Conservation (phyloP, 1,140 invertebrate species). For the Triops cancriformis region DNA sequence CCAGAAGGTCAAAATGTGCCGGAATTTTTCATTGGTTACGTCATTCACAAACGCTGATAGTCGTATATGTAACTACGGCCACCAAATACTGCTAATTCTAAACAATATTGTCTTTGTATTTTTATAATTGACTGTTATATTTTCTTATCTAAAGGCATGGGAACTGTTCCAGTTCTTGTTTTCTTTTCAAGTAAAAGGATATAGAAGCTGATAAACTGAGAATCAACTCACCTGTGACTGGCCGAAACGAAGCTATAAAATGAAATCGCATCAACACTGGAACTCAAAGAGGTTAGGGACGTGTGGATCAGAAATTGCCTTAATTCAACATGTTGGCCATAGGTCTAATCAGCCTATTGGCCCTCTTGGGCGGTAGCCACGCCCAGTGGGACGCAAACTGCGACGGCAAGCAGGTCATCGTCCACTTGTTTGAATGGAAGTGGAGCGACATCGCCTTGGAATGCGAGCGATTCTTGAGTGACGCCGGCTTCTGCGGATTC, state of each 20-base stretch:
- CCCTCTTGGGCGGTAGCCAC: neutral
- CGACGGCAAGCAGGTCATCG: conserved; percentile 33
- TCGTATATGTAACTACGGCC: too few relatives aligned
- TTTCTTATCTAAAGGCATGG: too few relatives aligned
- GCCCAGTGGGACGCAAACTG: conserved; percentile 27
- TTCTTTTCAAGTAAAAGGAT: too few relatives aligned
- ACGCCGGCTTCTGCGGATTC: conserved; percentile 43
- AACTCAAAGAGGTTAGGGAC: neutral
- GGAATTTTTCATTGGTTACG: too few relatives aligned
- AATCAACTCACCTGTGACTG: too few relatives aligned
- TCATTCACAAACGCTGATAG: too few relatives aligned
- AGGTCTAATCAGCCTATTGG: neutral
- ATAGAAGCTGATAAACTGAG: too few relatives aligned
- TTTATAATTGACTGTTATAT: too few relatives aligned
- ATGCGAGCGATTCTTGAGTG: conserved; percentile 46
- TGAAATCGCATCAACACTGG: neutral
- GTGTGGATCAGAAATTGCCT: neutral
- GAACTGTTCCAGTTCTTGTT: too few relatives aligned
- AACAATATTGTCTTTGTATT: too few relatives aligned
- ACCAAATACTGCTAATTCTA: too few relatives aligned
- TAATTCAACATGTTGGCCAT: neutral
- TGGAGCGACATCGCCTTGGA: conserved; percentile 47
- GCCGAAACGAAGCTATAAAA: neutral
- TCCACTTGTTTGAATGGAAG: conserved; percentile 46
- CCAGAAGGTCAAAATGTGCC: too few relatives aligned